phyloP scores from a whole-genome alignment of 2,888 invertebrate species.

The Amblyjoppa proteus region DNA sequence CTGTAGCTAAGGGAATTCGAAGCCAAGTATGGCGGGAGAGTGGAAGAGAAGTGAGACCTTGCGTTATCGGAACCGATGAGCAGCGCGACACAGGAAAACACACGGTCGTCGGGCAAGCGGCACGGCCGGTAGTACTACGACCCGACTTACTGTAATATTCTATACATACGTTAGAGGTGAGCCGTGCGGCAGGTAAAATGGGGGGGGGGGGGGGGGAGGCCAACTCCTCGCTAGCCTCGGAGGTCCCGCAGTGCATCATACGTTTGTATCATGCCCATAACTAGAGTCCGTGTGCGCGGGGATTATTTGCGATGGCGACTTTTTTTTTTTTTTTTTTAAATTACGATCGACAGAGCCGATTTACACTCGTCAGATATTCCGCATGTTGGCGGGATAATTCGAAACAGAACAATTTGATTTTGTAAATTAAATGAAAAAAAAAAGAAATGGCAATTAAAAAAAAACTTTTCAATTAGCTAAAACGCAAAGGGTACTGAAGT shows the following conservation, averaged over 20 bases:
- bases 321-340: not conserved
- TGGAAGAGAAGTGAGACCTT: slow-evolving; percentile 50
- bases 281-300: not conserved
- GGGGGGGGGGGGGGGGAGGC: slow-evolving; percentile 53
- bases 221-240: slow-evolving; percentile 61
- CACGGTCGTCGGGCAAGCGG: slow-evolving; percentile 27
- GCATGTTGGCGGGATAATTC: not conserved
- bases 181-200: slow-evolving; percentile 29
- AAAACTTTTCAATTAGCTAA: not conserved
- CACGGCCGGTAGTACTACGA: slow-evolving; percentile 18
- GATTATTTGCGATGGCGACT: slow-evolving; percentile 3
- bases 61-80: slow-evolving; percentile 54
- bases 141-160: slow-evolving; percentile 22
- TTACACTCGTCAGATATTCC: not conserved
- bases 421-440: too few species aligned
- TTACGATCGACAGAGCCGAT: slow-evolving; percentile 29
- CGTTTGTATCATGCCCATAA: slow-evolving; percentile 17
- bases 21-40: slow-evolving; percentile 68
- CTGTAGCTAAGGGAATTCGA: slow-evolving; percentile 64
- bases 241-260: slow-evolving; percentile 47
- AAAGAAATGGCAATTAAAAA: too few species aligned
- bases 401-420: not conserved
- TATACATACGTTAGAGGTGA: slow-evolving; percentile 24
- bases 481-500: not conserved
- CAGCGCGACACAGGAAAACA: slow-evolving; percentile 24